These are phyloP conservation scores for Helicorthomorpha holstii DNA, from an alignment of 1,140 invertebrate genomes.

Conservation along the genomic window DNA sequence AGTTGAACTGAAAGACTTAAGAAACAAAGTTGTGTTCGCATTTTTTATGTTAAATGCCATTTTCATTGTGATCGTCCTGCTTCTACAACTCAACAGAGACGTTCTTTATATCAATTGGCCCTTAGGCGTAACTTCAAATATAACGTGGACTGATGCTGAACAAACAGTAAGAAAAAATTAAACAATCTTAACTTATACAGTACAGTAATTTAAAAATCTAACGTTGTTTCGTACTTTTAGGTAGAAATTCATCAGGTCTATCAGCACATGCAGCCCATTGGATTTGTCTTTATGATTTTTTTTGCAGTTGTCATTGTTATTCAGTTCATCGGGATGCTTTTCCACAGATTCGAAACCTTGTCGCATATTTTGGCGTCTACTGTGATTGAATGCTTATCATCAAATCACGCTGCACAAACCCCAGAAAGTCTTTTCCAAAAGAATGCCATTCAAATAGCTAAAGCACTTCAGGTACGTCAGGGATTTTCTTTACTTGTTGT, in stretches of 20 bases:
- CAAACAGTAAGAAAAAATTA: constrained; percentile 54
- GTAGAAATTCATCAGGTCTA: not conserved
- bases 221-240: no score
- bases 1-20: constrained; percentile 72
- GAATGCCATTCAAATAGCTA: no score
- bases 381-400: no score
- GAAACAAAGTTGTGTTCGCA: constrained; percentile 83
- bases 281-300: constrained; percentile 30
- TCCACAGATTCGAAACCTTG: constrained; percentile 32
- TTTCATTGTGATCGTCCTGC: constrained; percentile 93
- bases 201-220: no score
- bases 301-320: constrained; percentile 31
- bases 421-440: no score
- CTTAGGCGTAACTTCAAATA: constrained; percentile 80
- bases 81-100: constrained; percentile 92
- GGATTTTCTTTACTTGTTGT: no score
- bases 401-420: no score
- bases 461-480: no score
- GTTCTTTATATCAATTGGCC: constrained; percentile 84
- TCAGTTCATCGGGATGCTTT: constrained; percentile 32
- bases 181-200: no score
- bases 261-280: constrained; percentile 27
- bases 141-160: constrained; percentile 67
- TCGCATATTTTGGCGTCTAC: constrained; percentile 34
- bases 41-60: constrained; percentile 97